A percentile compares a stretch with the other conserved stretches of the same genome.
phyloP scores from a whole-genome alignment of 2,888 invertebrate genomes.

The Meta bourneti region DNA sequence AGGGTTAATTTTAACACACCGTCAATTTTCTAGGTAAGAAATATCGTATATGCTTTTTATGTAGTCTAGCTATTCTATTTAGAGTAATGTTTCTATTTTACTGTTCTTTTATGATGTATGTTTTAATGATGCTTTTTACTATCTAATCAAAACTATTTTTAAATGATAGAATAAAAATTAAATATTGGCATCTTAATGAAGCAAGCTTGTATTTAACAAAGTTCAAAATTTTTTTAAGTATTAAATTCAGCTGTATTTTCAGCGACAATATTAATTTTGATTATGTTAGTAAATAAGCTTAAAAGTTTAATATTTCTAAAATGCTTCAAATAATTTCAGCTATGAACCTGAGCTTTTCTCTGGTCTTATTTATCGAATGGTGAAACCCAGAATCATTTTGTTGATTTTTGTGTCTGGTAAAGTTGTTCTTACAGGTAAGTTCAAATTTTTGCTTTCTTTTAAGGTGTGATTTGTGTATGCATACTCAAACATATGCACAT shows the following conservation, averaged over 20 bases:
- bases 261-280: no score
- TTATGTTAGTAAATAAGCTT: neutral
- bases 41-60: neutral
- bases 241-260: neutral
- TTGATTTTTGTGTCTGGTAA: constrained; percentile 99
- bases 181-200: constrained; percentile 87
- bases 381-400: constrained; percentile 95
- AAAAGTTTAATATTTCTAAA: neutral
- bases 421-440: constrained; percentile 91
- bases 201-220: neutral
- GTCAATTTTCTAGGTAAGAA: constrained; percentile 86
- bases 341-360: constrained; percentile 99
- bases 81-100: no score
- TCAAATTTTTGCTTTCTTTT: neutral
- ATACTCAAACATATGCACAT: no score
- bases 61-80: no score
- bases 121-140: no score
- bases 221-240: neutral
- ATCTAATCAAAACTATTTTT: no score
- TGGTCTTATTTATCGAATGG: constrained; percentile 98
- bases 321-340: constrained; percentile 14
- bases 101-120: no score
- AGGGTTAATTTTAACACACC: constrained; percentile 89
- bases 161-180: no score
- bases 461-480: no score